Base-by-base conservation (phyloP, 2,113 vertebrate genomes). In the Halcyon malimbica region DNA sequence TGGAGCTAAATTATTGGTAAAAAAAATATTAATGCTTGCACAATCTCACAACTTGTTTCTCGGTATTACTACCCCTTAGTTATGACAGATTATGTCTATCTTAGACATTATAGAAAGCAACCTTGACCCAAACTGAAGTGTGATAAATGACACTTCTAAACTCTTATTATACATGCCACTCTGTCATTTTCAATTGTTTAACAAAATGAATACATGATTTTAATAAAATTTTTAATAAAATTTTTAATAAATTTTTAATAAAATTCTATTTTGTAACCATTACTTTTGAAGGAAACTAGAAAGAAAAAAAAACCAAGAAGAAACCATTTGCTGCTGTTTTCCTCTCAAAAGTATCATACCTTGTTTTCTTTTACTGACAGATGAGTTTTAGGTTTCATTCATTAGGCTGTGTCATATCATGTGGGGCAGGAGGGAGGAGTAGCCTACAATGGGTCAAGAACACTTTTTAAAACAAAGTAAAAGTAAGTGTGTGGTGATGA, bases 111-210 rank as follows among this genome's bases (percentile, higher is more conserved):
- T 8, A 46, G 33, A 76, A 67, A 9, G 16, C 54, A 88, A 54
- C 19, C 35, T 74, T 83, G 70, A 59, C 67, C 53, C 35, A 77
- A 86, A 90, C 2, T 41, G 35, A 77, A 59, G 15, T 77, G n/a
- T 67, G 75, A 90, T 39, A 86, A 89, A 83, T 50, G n/a, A 29
- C 20, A 54, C 13, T 85, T 94, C n/a, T 65, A 65, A 84, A 67
- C 9, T 67, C 13, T 5, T 59, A 14, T 77, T 92, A 63, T n/a
- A 70, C 17, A 29, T 35, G 6, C 7, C 1, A 7, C 11, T 63
- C 26, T 35, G 12, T 35, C 16, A 46, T 75, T 83, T 74, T 70
- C 31, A 62, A 39, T 56, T 64, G 29, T 77, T 83, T 60, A 80
- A 87, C 15, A 74, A 69, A 89, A 77, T 5, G 33, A 91, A 37